These are phyloP conservation scores for Globodera rostochiensis DNA, from an alignment of 1,140 invertebrate genomes.

Conservation along the genomic window DNA sequence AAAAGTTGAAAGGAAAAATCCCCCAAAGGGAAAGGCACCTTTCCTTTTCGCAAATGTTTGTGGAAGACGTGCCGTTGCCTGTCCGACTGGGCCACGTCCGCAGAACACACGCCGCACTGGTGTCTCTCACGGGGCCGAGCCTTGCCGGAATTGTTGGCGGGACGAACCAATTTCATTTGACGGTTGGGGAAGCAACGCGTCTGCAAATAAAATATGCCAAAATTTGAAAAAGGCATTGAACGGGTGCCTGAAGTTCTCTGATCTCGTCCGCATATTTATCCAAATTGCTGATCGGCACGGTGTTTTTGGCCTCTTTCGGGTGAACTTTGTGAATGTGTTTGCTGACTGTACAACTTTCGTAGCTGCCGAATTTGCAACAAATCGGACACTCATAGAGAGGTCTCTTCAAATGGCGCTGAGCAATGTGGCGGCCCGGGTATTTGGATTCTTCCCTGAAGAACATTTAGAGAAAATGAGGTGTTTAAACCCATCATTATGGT, in stretches of 20 bases:
- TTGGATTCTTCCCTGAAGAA: slow-evolving; percentile 52
- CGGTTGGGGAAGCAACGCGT: slow-evolving; percentile 57
- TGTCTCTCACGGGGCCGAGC: slow-evolving; percentile 47
- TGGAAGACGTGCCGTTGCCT: slow-evolving; percentile 59
- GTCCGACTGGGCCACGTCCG: slow-evolving; percentile 55
- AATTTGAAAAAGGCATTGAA: neutral
- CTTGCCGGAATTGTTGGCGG: slow-evolving; percentile 17
- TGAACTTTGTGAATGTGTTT: slow-evolving; percentile 56
- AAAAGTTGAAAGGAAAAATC: neutral
- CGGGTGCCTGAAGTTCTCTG: slow-evolving; percentile 43
- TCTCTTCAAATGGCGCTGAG: slow-evolving; percentile 56
- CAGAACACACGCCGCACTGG: slow-evolving; percentile 45
- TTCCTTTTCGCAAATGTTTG: slow-evolving; percentile 41
- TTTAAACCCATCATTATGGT: too few species aligned
- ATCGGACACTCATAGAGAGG: slow-evolving; percentile 58
- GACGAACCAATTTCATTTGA: slow-evolving; percentile 55
- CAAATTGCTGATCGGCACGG: slow-evolving; percentile 50
- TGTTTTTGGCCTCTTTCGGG: slow-evolving; percentile 31
- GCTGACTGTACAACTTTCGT: slow-evolving; percentile 45
- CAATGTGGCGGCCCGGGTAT: slow-evolving; percentile 59
- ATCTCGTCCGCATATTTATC: slow-evolving; percentile 57
- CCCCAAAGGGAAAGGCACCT: neutral
- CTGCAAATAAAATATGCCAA: slow-evolving; percentile 6
- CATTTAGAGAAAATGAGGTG: too few species aligned
- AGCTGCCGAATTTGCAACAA: slow-evolving; percentile 54